phyloP scores from a whole-genome alignment of 2,113 vertebrate species.

The Chaetops frenatus region DNA sequence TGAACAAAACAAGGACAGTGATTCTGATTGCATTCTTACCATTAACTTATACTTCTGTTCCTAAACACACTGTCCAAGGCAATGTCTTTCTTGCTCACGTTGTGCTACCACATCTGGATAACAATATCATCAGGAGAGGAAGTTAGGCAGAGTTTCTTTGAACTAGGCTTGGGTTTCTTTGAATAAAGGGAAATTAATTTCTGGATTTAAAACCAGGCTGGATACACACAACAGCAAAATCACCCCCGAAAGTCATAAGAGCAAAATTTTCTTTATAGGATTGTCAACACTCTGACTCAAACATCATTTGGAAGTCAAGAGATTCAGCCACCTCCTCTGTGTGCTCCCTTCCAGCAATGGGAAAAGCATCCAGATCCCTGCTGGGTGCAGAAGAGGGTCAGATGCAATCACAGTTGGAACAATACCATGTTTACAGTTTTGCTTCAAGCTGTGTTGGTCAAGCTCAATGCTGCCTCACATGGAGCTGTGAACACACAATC shows the following conservation, averaged over 20 bases:
- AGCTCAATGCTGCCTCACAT: background rate
- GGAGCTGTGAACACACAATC: fast-evolving
- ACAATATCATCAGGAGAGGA: background rate
- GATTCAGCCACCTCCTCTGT: background rate
- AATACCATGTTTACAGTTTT: background rate
- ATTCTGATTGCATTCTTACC: background rate
- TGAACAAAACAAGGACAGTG: background rate
- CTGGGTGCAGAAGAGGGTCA: background rate
- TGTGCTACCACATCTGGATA: background rate
- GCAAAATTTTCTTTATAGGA: background rate
- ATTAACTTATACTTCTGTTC: background rate
- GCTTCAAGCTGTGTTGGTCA: background rate
- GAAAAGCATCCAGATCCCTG: background rate
- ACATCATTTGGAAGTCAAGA: background rate
- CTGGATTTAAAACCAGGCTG: background rate
- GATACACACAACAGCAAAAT: background rate
- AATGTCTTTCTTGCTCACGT: background rate
- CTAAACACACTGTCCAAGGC: background rate
- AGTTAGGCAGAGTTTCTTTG: background rate
- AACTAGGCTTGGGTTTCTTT: background rate
- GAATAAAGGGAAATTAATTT: background rate
- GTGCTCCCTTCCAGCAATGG: background rate
- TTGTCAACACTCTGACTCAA: background rate
- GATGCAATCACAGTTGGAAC: background rate
- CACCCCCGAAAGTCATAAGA: background rate